Evolutionary conservation across 1,140 invertebrate species (phyloP).

Genomic region (Epicauta chinensis): DNA sequence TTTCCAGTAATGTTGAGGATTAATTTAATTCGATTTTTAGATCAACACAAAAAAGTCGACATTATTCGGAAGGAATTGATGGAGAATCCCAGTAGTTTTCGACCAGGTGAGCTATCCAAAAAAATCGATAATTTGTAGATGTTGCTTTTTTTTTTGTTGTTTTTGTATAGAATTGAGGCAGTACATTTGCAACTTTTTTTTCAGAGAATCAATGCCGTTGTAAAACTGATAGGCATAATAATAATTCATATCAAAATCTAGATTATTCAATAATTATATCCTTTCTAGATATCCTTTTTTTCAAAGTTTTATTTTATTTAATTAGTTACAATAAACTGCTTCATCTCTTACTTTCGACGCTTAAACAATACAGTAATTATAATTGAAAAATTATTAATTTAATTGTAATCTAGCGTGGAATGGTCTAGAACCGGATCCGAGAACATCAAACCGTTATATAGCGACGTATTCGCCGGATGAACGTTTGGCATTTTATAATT

Average conservation of each 20-base stretch:
- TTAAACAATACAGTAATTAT: slow-evolving; percentile 13
- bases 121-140: slow-evolving; percentile 7
- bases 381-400: slow-evolving; percentile 26
- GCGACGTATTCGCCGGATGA: slow-evolving; percentile 50
- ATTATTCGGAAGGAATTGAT: slow-evolving; percentile 29
- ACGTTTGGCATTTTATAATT: slow-evolving; percentile 47
- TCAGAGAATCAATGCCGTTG: slow-evolving; percentile 19
- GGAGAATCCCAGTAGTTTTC: slow-evolving; percentile 18
- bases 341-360: not conserved
- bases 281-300: slow-evolving; percentile 40
- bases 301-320: slow-evolving; percentile 6
- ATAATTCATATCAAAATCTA: slow-evolving; percentile 13
- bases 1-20: not conserved
- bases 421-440: slow-evolving; percentile 46
- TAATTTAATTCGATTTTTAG: slow-evolving; percentile 34
- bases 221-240: slow-evolving; percentile 7
- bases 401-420: slow-evolving; percentile 39
- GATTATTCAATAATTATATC: slow-evolving; percentile 20
- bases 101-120: slow-evolving; percentile 27
- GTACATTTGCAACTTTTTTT: slow-evolving; percentile 21
- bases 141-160: not conserved
- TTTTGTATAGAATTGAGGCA: no score
- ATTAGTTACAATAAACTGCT: not conserved
- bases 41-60: slow-evolving; percentile 43
- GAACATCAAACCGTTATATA: slow-evolving; percentile 47